Evolutionary conservation across 2,113 vertebrate genomes (phyloP), one percentile per base, ranked within the genome.

Genomic region (Oriolus oriolus): DNA sequence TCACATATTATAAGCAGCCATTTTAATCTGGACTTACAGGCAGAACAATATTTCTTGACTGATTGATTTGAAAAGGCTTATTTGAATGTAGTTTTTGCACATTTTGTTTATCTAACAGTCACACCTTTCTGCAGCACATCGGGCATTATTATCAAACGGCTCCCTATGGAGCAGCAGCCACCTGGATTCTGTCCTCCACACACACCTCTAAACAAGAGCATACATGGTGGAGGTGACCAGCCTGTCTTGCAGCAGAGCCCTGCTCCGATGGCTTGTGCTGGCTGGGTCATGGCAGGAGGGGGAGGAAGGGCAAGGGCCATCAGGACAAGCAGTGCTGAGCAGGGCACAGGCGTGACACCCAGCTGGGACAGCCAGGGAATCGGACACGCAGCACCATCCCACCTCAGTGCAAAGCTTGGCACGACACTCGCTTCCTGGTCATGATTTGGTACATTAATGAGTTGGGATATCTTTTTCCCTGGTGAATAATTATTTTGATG

Each of bases 361-460:
- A 49, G 59, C 10, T 21, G 21, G 66, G 84, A 71, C 17, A 59
- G 33, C 10, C 3, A 1, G 16, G 22, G 8, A 28, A 75, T 11
- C 13, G 42, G 22, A 14, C 14, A 33, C 0, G 0, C 1, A 0
- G 28, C 10, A 60, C 0, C 1, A 53, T 7, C 52, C 23, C 6
- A 5, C 19, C 35, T 49, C 68, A 22, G 49, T 1, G 28, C 6
- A 1, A 45, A 61, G 28, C 39, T 28, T 11, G 66, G 64, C n/a
- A 42, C 0, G 0, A 20, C 0, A 1, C 19, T 37, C 3, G 2
- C 28, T 65, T 44, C 35, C 0, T 6, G 39, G 31, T 75, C 21
- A 1, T 10, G 5, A 35, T 37, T 45, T 31, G 39, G 22, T 37
- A n/a, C 4, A 1, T 60, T 84, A 84, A 63, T 39, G 64, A 87